phyloP scores from a whole-genome alignment of 2,797 vertebrate species.

The Ctenochaetus hawaiiensis region DNA sequence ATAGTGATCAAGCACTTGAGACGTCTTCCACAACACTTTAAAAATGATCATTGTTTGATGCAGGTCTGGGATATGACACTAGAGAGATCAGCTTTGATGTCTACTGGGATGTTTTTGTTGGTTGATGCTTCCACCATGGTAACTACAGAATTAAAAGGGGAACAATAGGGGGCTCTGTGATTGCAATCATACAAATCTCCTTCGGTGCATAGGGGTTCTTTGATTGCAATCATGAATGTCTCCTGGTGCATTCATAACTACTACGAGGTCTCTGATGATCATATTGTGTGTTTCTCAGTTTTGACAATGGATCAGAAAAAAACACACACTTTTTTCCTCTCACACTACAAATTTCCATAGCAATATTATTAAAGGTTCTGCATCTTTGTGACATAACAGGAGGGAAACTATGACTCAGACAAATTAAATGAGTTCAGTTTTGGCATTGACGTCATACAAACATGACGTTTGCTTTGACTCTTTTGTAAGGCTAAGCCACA shows the following conservation, averaged over 20 bases:
- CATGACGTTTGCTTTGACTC: conserved; percentile 12
- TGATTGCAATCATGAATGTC: conserved; percentile 75
- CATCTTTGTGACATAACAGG: conserved; percentile 18
- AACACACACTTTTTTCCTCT: background rate
- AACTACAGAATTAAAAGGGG: conserved; percentile 47
- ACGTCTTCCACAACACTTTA: conserved; percentile 1
- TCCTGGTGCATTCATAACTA: conserved; percentile 44
- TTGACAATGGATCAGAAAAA: background rate
- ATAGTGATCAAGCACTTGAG: conserved; percentile 11
- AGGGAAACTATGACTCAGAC: conserved; percentile 27
- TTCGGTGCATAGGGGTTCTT: conserved; percentile 35
- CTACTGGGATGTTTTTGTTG: conserved; percentile 31
- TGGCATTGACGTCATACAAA: conserved; percentile 1
- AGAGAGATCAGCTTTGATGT: conserved; percentile 27
- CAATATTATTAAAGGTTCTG: conserved; percentile 33
- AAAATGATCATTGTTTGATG: background rate
- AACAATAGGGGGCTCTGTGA: conserved; percentile 66
- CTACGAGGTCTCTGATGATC: conserved; percentile 48
- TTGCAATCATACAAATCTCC: conserved; percentile 71
- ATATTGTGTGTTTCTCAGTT: conserved; percentile 19
- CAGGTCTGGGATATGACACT: conserved; percentile 3
- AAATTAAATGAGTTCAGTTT: conserved; percentile 27
- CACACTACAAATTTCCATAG: conserved; percentile 31
- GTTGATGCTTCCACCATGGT: conserved; percentile 35
- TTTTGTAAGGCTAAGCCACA: conserved; percentile 19